phyloP scores from a whole-genome alignment of 92 coral and sea anemone genomes.

The Umimayanthus chanpuru region DNA sequence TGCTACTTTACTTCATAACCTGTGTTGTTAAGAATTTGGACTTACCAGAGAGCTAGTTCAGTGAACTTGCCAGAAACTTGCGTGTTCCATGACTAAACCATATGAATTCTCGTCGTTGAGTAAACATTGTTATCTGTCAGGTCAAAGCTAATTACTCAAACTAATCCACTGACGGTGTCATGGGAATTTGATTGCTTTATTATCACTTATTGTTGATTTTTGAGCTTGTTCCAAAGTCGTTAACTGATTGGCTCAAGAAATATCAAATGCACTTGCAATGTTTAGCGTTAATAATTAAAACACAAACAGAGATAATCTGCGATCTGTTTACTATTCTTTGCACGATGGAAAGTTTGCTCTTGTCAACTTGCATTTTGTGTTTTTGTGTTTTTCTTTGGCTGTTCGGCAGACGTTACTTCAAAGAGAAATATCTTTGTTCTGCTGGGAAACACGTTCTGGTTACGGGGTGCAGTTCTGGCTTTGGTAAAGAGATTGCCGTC shows the following conservation, averaged over 20 bases:
- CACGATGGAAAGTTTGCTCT: neutral
- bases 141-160: neutral
- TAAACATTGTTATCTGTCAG: neutral
- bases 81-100: neutral
- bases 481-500: constrained; percentile 44
- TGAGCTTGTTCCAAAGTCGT: neutral
- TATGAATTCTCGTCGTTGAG: neutral
- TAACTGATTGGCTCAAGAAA: neutral
- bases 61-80: too few relatives aligned
- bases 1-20: too few relatives aligned
- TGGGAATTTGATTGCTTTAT: neutral
- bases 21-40: neutral
- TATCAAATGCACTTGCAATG: neutral
- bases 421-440: neutral
- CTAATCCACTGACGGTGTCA: neutral
- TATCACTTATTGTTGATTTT: neutral
- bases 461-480: constrained; percentile 59
- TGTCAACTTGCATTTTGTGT: neutral
- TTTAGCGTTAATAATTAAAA: too few relatives aligned
- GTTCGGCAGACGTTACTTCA: neutral
- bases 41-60: too few relatives aligned
- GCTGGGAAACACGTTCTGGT: constrained; percentile 22
- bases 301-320: neutral
- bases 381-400: neutral
- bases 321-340: neutral